Conservation (phyloP, 2,113 vertebrate species). For the Otocyon megalotis region DNA sequence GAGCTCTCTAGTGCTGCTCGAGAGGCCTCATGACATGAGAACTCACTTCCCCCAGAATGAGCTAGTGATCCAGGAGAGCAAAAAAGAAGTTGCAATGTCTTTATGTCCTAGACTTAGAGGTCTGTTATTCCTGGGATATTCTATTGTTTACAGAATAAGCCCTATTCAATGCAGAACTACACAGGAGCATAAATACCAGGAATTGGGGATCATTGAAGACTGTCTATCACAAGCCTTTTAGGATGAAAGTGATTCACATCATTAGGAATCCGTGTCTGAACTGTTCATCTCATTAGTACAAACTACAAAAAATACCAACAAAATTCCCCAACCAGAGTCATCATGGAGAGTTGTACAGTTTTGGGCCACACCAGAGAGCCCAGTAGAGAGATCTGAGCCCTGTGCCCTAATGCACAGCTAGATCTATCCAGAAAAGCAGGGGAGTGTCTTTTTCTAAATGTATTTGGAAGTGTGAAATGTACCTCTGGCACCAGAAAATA, state of each 20-base stretch:
- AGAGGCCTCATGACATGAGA: background rate
- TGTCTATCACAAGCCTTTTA: background rate
- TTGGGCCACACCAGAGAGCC: background rate
- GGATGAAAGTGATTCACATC: background rate
- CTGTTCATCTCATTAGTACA: background rate
- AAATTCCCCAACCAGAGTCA: background rate
- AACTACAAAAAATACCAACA: background rate
- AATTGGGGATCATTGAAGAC: background rate
- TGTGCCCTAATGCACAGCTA: background rate
- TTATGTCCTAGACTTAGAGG: background rate
- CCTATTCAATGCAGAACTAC: background rate
- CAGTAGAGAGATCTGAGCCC: background rate
- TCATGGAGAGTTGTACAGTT: background rate
- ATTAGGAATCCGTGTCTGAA: background rate
- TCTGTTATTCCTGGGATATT: background rate
- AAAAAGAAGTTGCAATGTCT: background rate
- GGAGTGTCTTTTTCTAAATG: background rate
- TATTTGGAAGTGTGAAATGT: background rate
- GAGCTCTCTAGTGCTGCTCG: background rate
- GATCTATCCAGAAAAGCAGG: background rate
- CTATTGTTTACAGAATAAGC: background rate
- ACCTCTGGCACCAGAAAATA: background rate
- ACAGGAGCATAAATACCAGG: background rate
- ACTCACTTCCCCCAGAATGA: background rate
- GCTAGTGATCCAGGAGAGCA: background rate